phyloP scores from a whole-genome alignment of 2,113 vertebrate genomes.

The Archocentrus centrarchus region DNA sequence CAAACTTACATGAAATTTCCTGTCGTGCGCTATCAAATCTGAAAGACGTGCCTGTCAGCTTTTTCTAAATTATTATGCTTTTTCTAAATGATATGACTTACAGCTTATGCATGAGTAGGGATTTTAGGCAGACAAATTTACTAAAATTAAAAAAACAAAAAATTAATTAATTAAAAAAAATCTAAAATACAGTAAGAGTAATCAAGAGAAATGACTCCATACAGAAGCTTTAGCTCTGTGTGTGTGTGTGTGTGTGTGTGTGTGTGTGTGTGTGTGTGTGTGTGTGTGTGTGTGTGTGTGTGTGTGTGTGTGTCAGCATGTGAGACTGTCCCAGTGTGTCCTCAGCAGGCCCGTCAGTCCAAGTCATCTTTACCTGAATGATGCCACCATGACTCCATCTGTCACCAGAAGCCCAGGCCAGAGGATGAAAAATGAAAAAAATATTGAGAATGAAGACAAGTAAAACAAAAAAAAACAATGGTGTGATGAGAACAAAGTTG shows the following conservation, averaged over 20 bases:
- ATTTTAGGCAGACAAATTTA: slow-evolving; percentile 11
- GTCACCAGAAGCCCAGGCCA: slow-evolving; percentile 50
- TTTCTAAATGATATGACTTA: slow-evolving; percentile 15
- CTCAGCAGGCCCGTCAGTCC: slow-evolving; percentile 67
- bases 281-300: background rate
- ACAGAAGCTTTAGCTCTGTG: background rate
- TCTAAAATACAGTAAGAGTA: background rate
- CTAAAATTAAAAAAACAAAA: background rate
- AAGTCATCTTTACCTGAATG: slow-evolving; percentile 68
- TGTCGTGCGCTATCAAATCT: background rate
- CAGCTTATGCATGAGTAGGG: background rate
- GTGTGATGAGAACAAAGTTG: background rate
- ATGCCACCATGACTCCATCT: slow-evolving; percentile 62
- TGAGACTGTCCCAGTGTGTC: slow-evolving; percentile 46
- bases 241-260: background rate
- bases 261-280: background rate
- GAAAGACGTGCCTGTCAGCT: background rate
- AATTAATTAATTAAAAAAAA: too few relatives aligned
- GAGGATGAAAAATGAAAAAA: slow-evolving; percentile 27
- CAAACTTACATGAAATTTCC: background rate
- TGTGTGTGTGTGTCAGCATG: slow-evolving; percentile 6
- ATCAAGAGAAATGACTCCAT: slow-evolving; percentile 8
- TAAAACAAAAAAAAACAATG: background rate
- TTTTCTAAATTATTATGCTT: background rate
- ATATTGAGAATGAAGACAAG: background rate